Evolutionary conservation across 2,113 vertebrate species (phyloP), one percentile per base, ranked within the genome.

Genomic region (Chionodraco myersi): DNA sequence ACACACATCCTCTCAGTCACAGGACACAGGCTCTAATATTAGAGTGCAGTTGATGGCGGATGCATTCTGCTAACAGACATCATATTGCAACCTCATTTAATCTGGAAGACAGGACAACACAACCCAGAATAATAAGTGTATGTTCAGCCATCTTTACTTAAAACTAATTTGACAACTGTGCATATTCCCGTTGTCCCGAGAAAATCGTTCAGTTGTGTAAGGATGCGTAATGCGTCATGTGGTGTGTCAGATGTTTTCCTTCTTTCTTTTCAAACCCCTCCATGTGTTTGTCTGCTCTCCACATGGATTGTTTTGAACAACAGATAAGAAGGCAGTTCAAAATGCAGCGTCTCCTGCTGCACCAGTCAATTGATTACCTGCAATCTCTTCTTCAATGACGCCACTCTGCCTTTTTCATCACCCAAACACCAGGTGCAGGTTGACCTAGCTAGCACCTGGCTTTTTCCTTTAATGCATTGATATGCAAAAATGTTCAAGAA

Each of bases 21-120:
- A 75, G 79, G 80, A 85, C 21, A 53, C 53, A 65, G 62, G 41
- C 76, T 84, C 75, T 90, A 86, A 78, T 82, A 84, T 82, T 79
- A 86, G 77, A 81, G 60, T 3, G 3, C 60, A 72, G 74, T 66
- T 53, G 67, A 72, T 49, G 77, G 10, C 49, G 18, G 54, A 48
- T 65, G 63, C 44, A 72, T 16, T 15, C 18, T 36, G 11, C 49
- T 61, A 51, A 57, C 58, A 52, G 23, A 49, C 4, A 34, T 52
- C 4, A 26, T 13, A 21, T 21, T 56, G 18, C 26, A 54, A 18
- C 53, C 44, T 21, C 3, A 49, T 63, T 78, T 18, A 45, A 54
- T 58, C 26, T 52, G 6, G 49, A 1, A 23, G 36, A 62, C 21
- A 14, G 26, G 14, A 72, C 60, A 60, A 65, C 64, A 70, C 14